phyloP scores from a whole-genome alignment of 2,113 vertebrate species.

The Chitala chitala region DNA sequence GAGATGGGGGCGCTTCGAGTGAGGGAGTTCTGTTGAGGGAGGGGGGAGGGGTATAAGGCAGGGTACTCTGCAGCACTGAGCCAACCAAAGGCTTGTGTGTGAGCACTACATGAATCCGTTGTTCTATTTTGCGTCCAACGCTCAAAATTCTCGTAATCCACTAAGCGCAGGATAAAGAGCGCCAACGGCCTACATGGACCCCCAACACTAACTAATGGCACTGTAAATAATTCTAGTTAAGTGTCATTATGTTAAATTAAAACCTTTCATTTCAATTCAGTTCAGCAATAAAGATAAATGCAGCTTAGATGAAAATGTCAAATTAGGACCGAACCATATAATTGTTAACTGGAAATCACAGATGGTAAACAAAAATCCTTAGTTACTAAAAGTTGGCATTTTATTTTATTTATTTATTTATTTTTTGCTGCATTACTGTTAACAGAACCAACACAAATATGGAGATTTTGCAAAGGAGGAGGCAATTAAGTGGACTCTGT shows the following conservation, averaged over 20 bases:
- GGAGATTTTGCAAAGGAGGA: not conserved
- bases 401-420: too few species aligned
- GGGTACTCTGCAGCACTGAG: not conserved
- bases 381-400: too few species aligned
- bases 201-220: not conserved
- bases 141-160: not conserved
- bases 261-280: not conserved
- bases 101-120: not conserved
- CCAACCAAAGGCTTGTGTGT: not conserved
- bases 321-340: not conserved
- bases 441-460: too few species aligned
- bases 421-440: too few species aligned
- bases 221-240: not conserved
- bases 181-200: not conserved
- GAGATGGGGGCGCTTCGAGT: conserved; percentile 72
- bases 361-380: too few species aligned
- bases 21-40: conserved; percentile 68
- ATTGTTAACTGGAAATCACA: not conserved
- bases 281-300: not conserved
- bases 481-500: too few species aligned
- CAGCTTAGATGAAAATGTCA: not conserved
- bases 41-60: not conserved
- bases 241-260: not conserved
- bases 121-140: too few species aligned
- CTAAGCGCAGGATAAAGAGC: not conserved